phyloP scores from a whole-genome alignment of 2,113 vertebrate species.

The Halichoerus grypus region DNA sequence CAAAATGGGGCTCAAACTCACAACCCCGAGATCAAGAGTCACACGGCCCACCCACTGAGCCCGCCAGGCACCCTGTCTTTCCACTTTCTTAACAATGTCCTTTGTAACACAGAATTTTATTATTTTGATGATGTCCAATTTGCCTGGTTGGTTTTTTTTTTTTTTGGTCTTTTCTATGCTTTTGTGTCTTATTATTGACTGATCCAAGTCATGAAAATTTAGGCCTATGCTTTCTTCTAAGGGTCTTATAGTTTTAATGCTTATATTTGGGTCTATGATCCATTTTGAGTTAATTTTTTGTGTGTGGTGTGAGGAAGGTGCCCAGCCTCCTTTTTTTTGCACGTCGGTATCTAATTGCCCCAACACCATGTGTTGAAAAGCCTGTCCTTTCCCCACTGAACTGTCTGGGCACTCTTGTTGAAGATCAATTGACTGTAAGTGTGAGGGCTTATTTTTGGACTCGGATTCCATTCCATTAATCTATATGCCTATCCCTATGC shows the following conservation, averaged over 20 bases:
- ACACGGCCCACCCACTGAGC: not conserved
- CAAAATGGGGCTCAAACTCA: not conserved
- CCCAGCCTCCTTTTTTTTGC: not conserved
- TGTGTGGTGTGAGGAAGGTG: not conserved
- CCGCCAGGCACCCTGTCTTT: not conserved
- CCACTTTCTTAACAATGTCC: not conserved
- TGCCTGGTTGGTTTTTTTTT: not conserved
- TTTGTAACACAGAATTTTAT: not conserved
- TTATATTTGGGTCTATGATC: not conserved
- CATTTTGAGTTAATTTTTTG: conserved; percentile 9
- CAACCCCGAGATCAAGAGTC: not conserved
- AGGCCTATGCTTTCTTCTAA: not conserved
- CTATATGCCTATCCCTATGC: not conserved
- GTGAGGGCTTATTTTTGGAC: not conserved
- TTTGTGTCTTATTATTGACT: not conserved
- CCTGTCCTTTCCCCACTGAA: not conserved
- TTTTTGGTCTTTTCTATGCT: not conserved
- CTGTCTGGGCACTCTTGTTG: not conserved
- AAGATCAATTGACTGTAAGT: not conserved
- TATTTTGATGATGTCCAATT: not conserved
- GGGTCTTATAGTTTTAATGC: not conserved
- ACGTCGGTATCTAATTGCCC: not conserved
- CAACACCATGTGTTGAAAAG: not conserved
- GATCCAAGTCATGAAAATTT: not conserved
- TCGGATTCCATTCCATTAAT: not conserved